phyloP scores from a whole-genome alignment of 1,140 invertebrate genomes.

The Ips typographus region DNA sequence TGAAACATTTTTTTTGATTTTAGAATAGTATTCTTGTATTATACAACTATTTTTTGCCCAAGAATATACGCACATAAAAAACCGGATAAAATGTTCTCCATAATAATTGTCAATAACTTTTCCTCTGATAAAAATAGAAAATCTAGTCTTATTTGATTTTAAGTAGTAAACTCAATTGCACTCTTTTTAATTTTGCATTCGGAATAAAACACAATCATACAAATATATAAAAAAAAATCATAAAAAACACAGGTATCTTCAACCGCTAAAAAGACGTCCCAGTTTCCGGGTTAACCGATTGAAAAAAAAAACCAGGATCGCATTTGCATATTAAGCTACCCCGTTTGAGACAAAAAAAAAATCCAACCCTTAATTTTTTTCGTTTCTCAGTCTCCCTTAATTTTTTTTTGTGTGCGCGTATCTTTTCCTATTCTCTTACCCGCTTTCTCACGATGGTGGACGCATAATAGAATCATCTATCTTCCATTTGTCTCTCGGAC shows the following conservation, averaged over 20 bases:
- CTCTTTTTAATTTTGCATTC: too few species aligned
- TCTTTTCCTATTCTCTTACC: constrained; percentile 39
- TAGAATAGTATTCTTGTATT: too few species aligned
- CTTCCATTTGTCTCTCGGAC: constrained; percentile 43
- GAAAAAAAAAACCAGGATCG: constrained; percentile 3
- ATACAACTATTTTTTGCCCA: too few species aligned
- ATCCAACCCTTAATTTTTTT: constrained; percentile 40
- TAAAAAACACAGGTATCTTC: not conserved
- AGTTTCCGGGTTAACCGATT: constrained; percentile 18
- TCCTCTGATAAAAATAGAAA: too few species aligned
- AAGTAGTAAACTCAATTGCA: too few species aligned
- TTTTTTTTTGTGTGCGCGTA: constrained; percentile 22
- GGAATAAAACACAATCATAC: too few species aligned
- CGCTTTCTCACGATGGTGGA: constrained; percentile 40
- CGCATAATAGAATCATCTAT: constrained; percentile 39
- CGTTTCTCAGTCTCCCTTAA: constrained; percentile 14
- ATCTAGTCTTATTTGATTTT: too few species aligned
- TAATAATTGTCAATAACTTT: too few species aligned
- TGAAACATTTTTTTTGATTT: too few species aligned
- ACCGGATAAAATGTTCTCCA: too few species aligned
- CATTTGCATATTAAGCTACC: constrained; percentile 32
- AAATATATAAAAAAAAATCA: too few species aligned
- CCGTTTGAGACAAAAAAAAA: constrained; percentile 37
- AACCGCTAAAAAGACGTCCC: constrained; percentile 35
- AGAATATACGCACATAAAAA: too few species aligned